Percentiles rank a stretch among this genome's conserved stretches.
These are phyloP conservation scores for Arothron firmamentum DNA, from an alignment of 2,113 vertebrate genomes.

Conservation along the genomic window DNA sequence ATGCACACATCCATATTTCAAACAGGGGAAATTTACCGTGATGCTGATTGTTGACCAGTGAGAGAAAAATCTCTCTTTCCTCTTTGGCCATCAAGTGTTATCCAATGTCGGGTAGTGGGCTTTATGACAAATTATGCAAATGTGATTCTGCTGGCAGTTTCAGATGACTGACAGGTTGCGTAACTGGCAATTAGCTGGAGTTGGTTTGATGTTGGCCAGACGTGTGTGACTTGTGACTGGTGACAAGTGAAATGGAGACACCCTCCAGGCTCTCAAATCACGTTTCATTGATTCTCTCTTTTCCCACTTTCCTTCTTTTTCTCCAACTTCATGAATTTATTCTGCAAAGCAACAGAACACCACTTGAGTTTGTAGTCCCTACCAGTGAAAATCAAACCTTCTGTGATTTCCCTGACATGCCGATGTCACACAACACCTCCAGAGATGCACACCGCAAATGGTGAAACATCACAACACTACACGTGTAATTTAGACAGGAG, in stretches of 20 bases:
- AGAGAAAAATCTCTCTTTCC: slow-evolving; percentile 21
- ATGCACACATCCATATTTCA: slow-evolving; percentile 27
- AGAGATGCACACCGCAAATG: too few relatives aligned
- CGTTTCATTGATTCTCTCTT: slow-evolving; percentile 21
- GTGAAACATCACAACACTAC: too few relatives aligned
- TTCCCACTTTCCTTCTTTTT: slow-evolving; percentile 30
- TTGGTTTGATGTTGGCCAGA: slow-evolving; percentile 50
- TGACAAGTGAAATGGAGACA: slow-evolving; percentile 48
- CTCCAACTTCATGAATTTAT: slow-evolving; percentile 4
- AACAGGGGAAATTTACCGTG: slow-evolving; percentile 15
- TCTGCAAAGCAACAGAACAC: background rate
- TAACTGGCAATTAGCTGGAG: slow-evolving; percentile 60
- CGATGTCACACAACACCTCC: too few relatives aligned
- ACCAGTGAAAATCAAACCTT: too few relatives aligned
- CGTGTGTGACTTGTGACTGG: slow-evolving; percentile 38
- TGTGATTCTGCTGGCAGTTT: slow-evolving; percentile 35
- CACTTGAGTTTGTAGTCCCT: too few relatives aligned
- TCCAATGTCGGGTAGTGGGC: slow-evolving; percentile 6
- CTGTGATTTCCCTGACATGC: too few relatives aligned
- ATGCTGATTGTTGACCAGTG: slow-evolving; percentile 35
- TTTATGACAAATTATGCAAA: slow-evolving; percentile 60
- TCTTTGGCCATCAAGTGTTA: slow-evolving; percentile 18
- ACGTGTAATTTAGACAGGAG: too few relatives aligned
- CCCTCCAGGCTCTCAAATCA: slow-evolving; percentile 18
- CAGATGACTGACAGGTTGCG: slow-evolving; percentile 54